phyloP scores from a whole-genome alignment of 2,797 vertebrate species.

The Sebastes minor region DNA sequence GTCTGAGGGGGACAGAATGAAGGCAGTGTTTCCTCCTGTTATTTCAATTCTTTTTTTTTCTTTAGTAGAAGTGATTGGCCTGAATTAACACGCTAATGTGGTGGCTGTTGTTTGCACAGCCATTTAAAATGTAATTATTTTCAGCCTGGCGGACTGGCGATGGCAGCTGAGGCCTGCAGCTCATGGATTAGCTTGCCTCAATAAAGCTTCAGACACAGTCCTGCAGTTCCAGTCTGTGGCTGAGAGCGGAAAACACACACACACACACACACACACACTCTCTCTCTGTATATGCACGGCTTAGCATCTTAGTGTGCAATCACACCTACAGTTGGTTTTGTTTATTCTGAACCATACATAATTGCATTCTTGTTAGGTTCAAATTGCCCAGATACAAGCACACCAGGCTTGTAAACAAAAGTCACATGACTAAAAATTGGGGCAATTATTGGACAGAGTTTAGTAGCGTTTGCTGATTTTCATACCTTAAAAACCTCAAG shows the following conservation, averaged over 20 bases:
- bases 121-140: slow-evolving; percentile 84
- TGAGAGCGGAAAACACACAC: background rate
- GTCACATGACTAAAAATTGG: background rate
- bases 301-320: slow-evolving; percentile 6
- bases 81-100: slow-evolving; percentile 77
- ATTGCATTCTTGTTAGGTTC: slow-evolving; percentile 17
- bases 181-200: slow-evolving; percentile 64
- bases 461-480: background rate
- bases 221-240: slow-evolving; percentile 27
- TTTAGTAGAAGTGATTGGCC: slow-evolving; percentile 69
- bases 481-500: background rate
- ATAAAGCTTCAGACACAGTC: slow-evolving; percentile 56
- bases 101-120: slow-evolving; percentile 75
- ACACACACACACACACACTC: background rate
- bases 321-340: slow-evolving; percentile 29
- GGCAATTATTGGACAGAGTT: background rate
- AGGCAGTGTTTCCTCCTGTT: slow-evolving; percentile 56
- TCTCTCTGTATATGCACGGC: background rate
- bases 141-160: slow-evolving; percentile 59
- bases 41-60: slow-evolving; percentile 44
- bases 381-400: slow-evolving; percentile 9
- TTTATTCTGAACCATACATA: slow-evolving; percentile 22
- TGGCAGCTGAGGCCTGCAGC: slow-evolving; percentile 68
- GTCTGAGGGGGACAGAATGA: slow-evolving; percentile 58
- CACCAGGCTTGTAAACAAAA: background rate